A percentile compares a stretch with the other conserved stretches of the same genome.
Conservation (phyloP, 2,797 vertebrate genomes). For the Accipiter superciliosus region DNA sequence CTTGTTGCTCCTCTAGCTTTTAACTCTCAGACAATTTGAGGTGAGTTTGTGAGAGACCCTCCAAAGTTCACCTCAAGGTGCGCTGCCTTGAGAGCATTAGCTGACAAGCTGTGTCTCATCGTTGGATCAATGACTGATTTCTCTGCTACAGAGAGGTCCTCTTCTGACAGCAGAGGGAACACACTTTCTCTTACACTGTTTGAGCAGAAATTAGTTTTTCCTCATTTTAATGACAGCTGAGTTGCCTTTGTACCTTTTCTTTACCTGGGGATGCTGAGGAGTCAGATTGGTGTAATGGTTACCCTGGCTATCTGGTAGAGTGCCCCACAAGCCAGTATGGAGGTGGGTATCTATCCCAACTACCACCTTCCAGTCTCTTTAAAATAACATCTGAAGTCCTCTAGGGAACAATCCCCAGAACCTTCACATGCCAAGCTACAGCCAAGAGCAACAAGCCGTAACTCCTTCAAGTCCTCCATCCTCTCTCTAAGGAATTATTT, state of each 20-base stretch:
- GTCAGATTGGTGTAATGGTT: background rate
- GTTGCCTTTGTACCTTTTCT: background rate
- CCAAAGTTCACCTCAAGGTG: background rate
- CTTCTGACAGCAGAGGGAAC: background rate
- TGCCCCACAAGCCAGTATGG: background rate
- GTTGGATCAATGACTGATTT: background rate
- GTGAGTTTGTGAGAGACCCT: background rate
- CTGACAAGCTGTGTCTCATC: background rate
- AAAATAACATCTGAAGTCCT: background rate
- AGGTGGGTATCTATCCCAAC: background rate
- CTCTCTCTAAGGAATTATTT: background rate
- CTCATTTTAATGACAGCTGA: background rate
- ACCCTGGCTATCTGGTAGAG: background rate
- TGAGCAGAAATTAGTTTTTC: background rate
- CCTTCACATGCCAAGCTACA: background rate
- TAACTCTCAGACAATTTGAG: background rate
- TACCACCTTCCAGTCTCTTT: background rate
- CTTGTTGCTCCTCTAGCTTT: background rate
- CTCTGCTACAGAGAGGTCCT: background rate
- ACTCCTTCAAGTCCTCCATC: background rate
- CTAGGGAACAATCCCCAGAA: background rate
- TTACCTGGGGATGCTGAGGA: background rate
- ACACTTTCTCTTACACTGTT: background rate
- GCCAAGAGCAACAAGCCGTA: background rate
- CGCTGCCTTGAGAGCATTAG: background rate